Base-by-base conservation (phyloP, 2,797 vertebrate genomes). In the Coluber constrictor region DNA sequence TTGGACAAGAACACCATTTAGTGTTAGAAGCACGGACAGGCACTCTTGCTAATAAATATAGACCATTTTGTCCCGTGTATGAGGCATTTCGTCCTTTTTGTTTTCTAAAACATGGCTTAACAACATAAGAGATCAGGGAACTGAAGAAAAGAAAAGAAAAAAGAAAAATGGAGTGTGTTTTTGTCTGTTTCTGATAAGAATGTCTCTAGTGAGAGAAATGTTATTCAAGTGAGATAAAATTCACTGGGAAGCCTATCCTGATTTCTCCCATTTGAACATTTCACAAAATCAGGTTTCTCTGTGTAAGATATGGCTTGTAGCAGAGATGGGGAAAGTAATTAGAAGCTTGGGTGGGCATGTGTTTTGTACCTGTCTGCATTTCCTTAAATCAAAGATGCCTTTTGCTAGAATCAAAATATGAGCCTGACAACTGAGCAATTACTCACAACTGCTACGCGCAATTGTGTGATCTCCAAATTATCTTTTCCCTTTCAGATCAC, bases 31-130 rank as follows among this genome's bases (percentile, higher is more conserved):
- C 74, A 79, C 0, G 3, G 18, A 23, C 18, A 79, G 18, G 37
- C 74, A 23, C 7, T 43, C 8, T 79, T 79, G 18, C 32, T 43
- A 79, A 23, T 74, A 9, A 79, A 43, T 79, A 79, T 32, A 79
- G 70, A 79, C 1, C 11, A 12, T 16, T 91, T 86, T 86, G 16
- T 61, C 43, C 74, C 23, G 5, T 1, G 4, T 70, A 23, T 83
- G 13, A 43, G 32, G 23, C n/a, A 0, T 16, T 1, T 16, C 4
- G 0, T 25, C 18, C 3, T 0, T 15, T 70, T 32, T 87, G 25
- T 32, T 56, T 87, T 18, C 51, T 43, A 54, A 15, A 61, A 37
- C 47, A 54, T 63, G 12, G 32, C 10, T 92, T 92, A 29, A 61
- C 60, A 86, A 15, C 25, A 6, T 32, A 63, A 86, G 57, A 37